Percentiles rank a stretch among this genome's conserved stretches.
Evolutionary conservation across 2,113 vertebrate genomes (phyloP).

Genomic region (Prinia subflava): DNA sequence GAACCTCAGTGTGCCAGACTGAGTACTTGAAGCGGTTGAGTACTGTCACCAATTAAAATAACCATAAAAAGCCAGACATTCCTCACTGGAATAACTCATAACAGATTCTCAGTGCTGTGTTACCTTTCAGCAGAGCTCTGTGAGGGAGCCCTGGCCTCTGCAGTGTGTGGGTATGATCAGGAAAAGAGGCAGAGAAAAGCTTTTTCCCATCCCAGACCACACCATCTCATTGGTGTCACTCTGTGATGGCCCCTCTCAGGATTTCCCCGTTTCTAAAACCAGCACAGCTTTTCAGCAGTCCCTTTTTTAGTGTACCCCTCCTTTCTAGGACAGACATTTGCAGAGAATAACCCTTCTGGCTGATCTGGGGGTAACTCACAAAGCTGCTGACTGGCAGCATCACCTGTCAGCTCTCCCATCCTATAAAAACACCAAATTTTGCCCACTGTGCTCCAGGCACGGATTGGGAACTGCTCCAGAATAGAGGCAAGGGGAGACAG

Average conservation of each 20-base stretch:
- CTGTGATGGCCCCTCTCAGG: background rate
- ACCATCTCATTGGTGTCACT: background rate
- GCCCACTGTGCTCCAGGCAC: fast-evolving
- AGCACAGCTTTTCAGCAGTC: background rate
- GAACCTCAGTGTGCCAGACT: slow-evolving; percentile 3
- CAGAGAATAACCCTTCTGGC: background rate
- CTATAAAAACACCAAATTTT: background rate
- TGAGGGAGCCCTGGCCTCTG: background rate
- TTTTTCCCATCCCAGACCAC: background rate
- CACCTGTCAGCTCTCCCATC: background rate
- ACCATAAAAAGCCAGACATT: slow-evolving; percentile 57
- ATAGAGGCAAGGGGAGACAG: background rate
- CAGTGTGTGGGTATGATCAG: background rate
- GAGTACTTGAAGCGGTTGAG: slow-evolving; percentile 6
- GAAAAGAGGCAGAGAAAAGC: background rate
- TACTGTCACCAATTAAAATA: slow-evolving; percentile 63
- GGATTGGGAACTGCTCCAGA: background rate
- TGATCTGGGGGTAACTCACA: background rate
- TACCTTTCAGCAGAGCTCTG: slow-evolving; percentile 46
- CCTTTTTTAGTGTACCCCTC: background rate
- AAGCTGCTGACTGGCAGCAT: background rate
- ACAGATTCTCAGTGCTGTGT: background rate
- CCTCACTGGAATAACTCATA: slow-evolving; percentile 40
- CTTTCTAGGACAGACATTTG: background rate
- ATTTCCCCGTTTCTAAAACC: background rate